Evolutionary conservation across 1,140 invertebrate genomes (phyloP), one percentile per base, ranked within the genome.

Genomic region (Wasmannia auropunctata): DNA sequence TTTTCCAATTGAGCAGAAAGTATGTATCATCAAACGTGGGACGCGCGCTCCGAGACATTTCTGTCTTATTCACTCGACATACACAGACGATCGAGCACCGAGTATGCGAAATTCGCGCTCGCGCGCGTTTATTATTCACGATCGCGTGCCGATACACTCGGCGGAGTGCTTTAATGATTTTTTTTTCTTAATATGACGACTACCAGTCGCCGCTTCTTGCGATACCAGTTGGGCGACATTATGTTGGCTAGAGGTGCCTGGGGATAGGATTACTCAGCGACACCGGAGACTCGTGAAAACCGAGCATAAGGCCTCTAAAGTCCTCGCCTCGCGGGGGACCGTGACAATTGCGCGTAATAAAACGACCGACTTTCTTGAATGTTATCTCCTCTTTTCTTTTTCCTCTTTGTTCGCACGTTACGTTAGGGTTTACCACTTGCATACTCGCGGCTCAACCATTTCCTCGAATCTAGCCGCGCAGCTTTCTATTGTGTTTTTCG

Each of bases 221-320:
- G 91, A 89, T 93, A 93, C 93, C 91, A 91, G 93, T 93, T 91
- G 88, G 88, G 86, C 90, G 88, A 91, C 92, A 90, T 91, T 92
- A 90, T 90, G 92, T 84, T 88, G 89, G 88, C 91, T 91, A 88
- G 91, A 93, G 91, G 90, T 91, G 89, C 87, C 86, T 77, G 79
- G 54, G 90, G 91, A 93, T 94, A 93, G 91, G 90, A 93, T 93
- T 93, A 93, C 92, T 93, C 91, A 88, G 87, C 89, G 93, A 92
- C 92, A 94, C 88, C 92, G 90, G 93, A 93, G 91, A 93, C 93
- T 93, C 91, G 92, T 93, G 92, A 92, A 93, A 94, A 93, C 92
- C 88, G 90, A 93, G 90, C 87, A 91, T 91, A 90, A 93, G 91
- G 86, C 86, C 88, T 92, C 91, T 90, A 92, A 88, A 56, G 86